Percentiles rank a stretch among this genome's conserved stretches.
These are phyloP conservation scores for Zingel zingel DNA, from an alignment of 2,113 vertebrate genomes.

Conservation along the genomic window DNA sequence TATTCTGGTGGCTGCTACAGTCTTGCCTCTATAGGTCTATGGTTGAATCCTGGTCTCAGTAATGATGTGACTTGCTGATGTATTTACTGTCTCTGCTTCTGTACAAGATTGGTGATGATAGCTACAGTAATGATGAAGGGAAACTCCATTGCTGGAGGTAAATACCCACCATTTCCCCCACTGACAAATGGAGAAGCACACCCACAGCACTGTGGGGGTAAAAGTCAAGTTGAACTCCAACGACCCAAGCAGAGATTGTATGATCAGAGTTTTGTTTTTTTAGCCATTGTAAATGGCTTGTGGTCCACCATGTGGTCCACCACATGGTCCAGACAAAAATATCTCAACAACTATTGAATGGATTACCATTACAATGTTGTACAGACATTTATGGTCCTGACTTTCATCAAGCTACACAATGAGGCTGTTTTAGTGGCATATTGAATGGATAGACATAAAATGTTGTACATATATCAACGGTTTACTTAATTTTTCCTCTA, in stretches of 20 bases:
- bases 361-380: background rate
- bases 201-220: background rate
- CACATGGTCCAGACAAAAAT: background rate
- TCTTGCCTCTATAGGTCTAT: too few species aligned
- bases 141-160: constrained; percentile 23
- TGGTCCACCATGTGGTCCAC: background rate
- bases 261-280: constrained; percentile 1
- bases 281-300: background rate
- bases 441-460: too few species aligned
- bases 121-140: constrained; percentile 21
- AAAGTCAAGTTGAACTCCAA: constrained; percentile 25
- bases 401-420: background rate
- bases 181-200: constrained; percentile 18
- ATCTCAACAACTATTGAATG: background rate
- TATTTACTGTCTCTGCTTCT: constrained; percentile 26
- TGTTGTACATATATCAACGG: too few species aligned
- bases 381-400: background rate
- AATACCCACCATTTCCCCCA: constrained; percentile 18
- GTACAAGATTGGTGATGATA: constrained; percentile 5
- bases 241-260: background rate
- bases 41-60: constrained; percentile 47
- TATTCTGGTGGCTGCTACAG: constrained; percentile 21
- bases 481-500: too few species aligned
- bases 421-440: too few species aligned
- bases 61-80: constrained; percentile 57